Evolutionary conservation across 2,888 invertebrate genomes (phyloP).

Genomic region (Luperina testacea): DNA sequence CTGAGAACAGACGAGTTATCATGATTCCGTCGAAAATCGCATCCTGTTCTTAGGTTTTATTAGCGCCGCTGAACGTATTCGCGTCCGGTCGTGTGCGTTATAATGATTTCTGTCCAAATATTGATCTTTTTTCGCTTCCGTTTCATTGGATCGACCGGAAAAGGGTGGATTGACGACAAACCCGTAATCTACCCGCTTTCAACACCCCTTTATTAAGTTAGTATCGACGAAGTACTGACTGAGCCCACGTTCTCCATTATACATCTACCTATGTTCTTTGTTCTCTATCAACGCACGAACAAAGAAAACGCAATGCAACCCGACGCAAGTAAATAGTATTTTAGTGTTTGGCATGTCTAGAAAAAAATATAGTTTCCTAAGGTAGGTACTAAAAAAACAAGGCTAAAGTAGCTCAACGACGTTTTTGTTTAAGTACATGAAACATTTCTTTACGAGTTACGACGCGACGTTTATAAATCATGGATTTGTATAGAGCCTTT

Average conservation of each 20-base stretch:
- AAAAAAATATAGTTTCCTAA: not conserved
- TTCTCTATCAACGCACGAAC: not conserved
- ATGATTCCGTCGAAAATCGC: conserved; percentile 86
- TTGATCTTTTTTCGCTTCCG: conserved; percentile 88
- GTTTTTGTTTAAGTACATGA: not conserved
- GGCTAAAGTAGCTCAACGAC: not conserved
- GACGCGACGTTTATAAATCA: conserved; percentile 49
- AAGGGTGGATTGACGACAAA: conserved; percentile 79
- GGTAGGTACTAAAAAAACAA: not conserved
- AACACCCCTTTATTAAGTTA: conserved; percentile 1
- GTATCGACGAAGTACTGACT: not conserved
- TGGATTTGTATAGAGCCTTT: conserved; percentile 71
- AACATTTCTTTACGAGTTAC: conserved; percentile 9
- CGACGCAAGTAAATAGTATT: not conserved
- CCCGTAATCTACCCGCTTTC: conserved; percentile 80
- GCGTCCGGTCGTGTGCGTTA: conserved; percentile 82
- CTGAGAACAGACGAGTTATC: conserved; percentile 84
- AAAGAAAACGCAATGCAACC: not conserved
- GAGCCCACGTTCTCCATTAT: not conserved
- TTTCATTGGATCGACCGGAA: conserved; percentile 80
- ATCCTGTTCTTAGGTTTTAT: conserved; percentile 87
- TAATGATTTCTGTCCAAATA: conserved; percentile 89
- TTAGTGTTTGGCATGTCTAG: not conserved
- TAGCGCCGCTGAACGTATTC: conserved; percentile 83
- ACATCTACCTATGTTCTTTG: not conserved